Evolutionary conservation across 2,797 vertebrate genomes (phyloP), one percentile per base, ranked within the genome.

Genomic region (Microchirus variegatus): DNA sequence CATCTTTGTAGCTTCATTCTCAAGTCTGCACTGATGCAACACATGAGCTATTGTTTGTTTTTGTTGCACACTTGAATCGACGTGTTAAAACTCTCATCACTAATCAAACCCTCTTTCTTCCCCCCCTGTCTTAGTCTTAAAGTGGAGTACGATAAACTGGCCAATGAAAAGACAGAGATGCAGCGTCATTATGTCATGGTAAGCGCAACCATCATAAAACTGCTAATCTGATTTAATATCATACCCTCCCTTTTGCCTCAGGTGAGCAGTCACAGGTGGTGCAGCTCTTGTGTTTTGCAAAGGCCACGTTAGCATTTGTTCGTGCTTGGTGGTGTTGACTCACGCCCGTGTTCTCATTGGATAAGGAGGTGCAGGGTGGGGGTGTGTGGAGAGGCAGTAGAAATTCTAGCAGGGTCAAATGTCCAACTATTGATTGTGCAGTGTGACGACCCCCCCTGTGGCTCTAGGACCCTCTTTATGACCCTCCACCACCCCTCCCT

Each of bases 141-240:
- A 94, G 96, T 97, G 92, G 96, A 98, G 81, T 97, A 97, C 59
- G 96, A 97, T 72, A 98, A 98, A 80, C 93, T 97, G 87, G 96
- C 96, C 54, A 98, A 96, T 71, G 96, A 98, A 70, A 97, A 98
- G 93, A 98, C 96, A 0, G 96, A 97, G 89, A 98, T 98, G 96
- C 96, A 98, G 91, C 95, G 96, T 72, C 96, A 98, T 90, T 98
- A 98, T 54, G 96, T 97, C 86, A 98, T 98, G 96, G 96, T 97
- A 87, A 96, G 96, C 56, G 49, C 36, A 49, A 10, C 16, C 41
- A 10, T 36, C 26, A 22, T 60, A 38, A 60, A 70, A 40, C 67
- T 10, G 6, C 61, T 61, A 57, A 13, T 65, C 19, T 71, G 72
- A 78, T 82, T 82, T 77, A 82, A n/a, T n/a, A 59, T 26, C 3